A percentile compares a stretch with the other conserved stretches of the same genome.
Evolutionary conservation across 2,113 vertebrate genomes (phyloP).

Genomic region (Desmodus rotundus): DNA sequence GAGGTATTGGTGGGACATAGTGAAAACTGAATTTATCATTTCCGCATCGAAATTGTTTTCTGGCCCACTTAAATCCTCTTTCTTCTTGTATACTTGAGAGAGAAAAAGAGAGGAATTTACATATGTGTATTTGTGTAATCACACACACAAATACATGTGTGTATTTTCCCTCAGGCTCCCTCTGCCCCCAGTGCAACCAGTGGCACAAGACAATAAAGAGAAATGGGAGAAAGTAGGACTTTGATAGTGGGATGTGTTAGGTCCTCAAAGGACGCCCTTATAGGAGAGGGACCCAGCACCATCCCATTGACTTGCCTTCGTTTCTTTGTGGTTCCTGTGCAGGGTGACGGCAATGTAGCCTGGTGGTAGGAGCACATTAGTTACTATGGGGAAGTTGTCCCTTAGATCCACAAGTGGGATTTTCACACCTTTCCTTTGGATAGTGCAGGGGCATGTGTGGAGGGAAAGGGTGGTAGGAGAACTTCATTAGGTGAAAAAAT

Average conservation of each 20-base stretch:
- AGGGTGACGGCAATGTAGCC: background rate
- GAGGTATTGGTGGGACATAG: background rate
- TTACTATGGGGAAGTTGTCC: too few relatives aligned
- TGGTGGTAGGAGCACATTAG: fast-evolving
- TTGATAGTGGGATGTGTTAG: background rate
- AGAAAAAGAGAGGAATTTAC: background rate
- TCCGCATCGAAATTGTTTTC: background rate
- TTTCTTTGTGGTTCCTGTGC: background rate
- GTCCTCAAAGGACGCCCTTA: background rate
- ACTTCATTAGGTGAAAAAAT: background rate
- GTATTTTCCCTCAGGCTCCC: background rate
- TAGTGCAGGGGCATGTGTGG: background rate
- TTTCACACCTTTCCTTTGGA: background rate
- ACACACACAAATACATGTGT: background rate
- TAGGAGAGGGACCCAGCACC: background rate
- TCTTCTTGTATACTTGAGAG: background rate
- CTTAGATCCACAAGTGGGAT: background rate
- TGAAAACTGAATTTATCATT: background rate
- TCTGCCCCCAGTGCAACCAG: background rate
- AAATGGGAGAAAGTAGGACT: background rate
- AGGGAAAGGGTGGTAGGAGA: background rate
- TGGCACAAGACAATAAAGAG: background rate
- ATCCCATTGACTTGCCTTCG: fast-evolving
- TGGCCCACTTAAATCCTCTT: background rate
- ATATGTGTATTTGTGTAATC: background rate